Evolutionary conservation across 2,113 vertebrate species (phyloP), one percentile per base, ranked within the genome.

Genomic region (Lates calcarifer): DNA sequence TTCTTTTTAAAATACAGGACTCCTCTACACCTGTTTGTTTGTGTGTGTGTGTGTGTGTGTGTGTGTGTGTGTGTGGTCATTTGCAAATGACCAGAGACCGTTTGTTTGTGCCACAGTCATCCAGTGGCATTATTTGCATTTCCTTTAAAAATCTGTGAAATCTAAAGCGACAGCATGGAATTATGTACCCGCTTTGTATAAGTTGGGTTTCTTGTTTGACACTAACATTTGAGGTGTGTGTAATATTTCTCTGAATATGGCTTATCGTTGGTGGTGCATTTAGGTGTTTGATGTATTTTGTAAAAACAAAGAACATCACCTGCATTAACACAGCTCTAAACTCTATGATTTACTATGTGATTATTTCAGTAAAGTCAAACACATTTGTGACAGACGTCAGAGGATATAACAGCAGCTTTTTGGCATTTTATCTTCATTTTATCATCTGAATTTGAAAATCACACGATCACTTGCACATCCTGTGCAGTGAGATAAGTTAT

Each of bases 41-140:
- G n/a, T 77, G 79, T 57, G 58, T 68, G 12, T 55, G 41, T 64
- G 43, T 43, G n/a, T 26, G 49, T 64, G 39, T 62, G 58, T 37
- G 18, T 39, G 15, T 18, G n/a, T 26, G 22, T 71, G 29, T 39
- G 24, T 53, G 15, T 24, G 28, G n/a, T 41, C 39, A 72, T 77
- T 88, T 86, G 91, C 90, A 84, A 83, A 89, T 79, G 24, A 78
- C 41, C 57, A 67, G 47, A 79, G 62, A 79, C 73, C 7, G 74
- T 89, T 87, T 81, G 81, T 81, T 81, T 86, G 76, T 31, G 4
- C 26, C 1, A 24, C 45, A 58, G 58, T 33, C 18, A 31, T 60
- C 31, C 41, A 37, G 13, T 5, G 33, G 31, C 39, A 41, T 14
- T 22, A 83, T 92, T 91, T 92, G 85, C 86, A 84, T 91, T 85